phyloP scores from a whole-genome alignment of 2,888 invertebrate species.

The Mythimna impura region DNA sequence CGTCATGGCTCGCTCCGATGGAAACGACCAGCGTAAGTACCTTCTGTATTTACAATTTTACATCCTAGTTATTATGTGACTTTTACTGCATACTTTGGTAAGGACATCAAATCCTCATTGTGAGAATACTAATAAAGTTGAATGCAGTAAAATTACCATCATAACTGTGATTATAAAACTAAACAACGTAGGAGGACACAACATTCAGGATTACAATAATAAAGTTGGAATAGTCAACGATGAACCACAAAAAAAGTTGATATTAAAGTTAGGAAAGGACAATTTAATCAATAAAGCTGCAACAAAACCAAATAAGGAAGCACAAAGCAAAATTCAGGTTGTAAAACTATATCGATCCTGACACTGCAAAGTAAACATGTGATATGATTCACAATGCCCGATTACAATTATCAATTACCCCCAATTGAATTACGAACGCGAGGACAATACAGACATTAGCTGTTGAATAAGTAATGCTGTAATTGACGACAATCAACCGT shows the following conservation, averaged over 20 bases:
- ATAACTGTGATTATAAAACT: conserved; percentile 32
- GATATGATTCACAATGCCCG: conserved; percentile 58
- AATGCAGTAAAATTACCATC: conserved; percentile 21
- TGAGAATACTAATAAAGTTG: conserved; percentile 31
- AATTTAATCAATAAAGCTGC: background rate
- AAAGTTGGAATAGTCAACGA: background rate
- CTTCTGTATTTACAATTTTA: conserved; percentile 56
- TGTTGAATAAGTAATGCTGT: conserved; percentile 55
- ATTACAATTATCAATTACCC: conserved; percentile 62
- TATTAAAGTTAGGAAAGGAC: background rate
- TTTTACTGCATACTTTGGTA: conserved; percentile 45
- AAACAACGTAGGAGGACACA: conserved; percentile 6
- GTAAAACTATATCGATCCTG: conserved; percentile 35
- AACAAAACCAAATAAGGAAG: conserved; percentile 24
- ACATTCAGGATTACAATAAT: background rate
- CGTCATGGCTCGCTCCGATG: conserved; percentile 91
- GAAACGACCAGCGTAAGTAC: conserved; percentile 92
- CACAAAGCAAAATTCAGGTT: conserved; percentile 17
- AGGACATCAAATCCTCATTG: conserved; percentile 47
- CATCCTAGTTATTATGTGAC: conserved; percentile 52
- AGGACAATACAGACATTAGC: conserved; percentile 52
- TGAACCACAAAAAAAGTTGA: background rate
- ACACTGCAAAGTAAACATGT: conserved; percentile 43
- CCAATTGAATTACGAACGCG: conserved; percentile 52
- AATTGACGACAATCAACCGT: conserved; percentile 43